Evolutionary conservation across 1,140 invertebrate species (phyloP).

Genomic region (Eubasilissa regina): DNA sequence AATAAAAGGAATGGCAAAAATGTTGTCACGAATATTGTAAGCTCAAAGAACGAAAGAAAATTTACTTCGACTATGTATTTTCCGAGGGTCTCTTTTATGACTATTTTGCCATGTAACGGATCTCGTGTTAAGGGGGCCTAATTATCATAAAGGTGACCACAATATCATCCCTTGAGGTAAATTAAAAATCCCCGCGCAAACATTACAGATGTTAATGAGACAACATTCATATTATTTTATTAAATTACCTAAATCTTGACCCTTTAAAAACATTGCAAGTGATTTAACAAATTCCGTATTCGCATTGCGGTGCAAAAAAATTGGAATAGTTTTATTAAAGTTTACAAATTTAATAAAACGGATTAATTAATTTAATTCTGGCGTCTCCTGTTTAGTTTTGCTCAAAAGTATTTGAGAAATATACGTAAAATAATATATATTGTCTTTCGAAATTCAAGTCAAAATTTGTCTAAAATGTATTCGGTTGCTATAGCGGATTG

Average conservation of each 20-base stretch:
- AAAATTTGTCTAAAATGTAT: too few relatives aligned
- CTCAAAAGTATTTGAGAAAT: too few relatives aligned
- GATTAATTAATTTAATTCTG: too few relatives aligned
- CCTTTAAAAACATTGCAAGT: background rate
- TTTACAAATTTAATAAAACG: too few relatives aligned
- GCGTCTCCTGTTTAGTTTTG: too few relatives aligned
- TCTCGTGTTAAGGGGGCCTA: background rate
- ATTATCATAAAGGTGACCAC: slow-evolving; percentile 1
- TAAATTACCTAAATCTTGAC: background rate
- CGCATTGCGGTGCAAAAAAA: too few relatives aligned
- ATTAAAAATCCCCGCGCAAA: background rate
- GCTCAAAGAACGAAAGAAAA: background rate
- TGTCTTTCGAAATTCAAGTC: too few relatives aligned
- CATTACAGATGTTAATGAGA: slow-evolving; percentile 1
- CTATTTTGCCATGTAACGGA: background rate
- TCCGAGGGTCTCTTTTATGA: background rate
- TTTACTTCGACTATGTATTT: background rate
- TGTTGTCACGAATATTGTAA: background rate
- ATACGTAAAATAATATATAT: too few relatives aligned
- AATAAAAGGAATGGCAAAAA: background rate
- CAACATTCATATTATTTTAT: slow-evolving; percentile 3
- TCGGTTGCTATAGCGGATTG: too few relatives aligned
- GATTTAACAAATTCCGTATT: too few relatives aligned
- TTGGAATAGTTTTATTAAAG: too few relatives aligned
- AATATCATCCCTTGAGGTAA: background rate